Evolutionary conservation across 1,140 invertebrate genomes (phyloP).

Genomic region (Euura saliciscinereae): DNA sequence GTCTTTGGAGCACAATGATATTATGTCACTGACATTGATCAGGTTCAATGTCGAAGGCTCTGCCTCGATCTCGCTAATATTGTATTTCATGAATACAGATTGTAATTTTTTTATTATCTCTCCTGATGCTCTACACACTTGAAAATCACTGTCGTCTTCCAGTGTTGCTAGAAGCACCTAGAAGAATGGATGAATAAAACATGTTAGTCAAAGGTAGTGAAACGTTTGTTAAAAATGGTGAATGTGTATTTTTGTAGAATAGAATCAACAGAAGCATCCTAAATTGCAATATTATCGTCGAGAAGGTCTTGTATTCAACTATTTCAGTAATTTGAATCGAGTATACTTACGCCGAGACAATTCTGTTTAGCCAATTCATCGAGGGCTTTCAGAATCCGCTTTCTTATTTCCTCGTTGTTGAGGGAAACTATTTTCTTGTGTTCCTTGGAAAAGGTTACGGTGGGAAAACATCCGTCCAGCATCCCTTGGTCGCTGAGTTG

Average conservation of each 20-base stretch:
- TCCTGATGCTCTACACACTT: conserved; percentile 69
- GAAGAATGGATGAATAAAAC: not conserved
- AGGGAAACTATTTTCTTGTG: conserved; percentile 76
- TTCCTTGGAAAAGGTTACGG: conserved; percentile 78
- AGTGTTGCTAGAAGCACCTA: conserved; percentile 66
- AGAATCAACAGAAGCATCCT: conserved; percentile 9
- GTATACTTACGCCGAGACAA: conserved; percentile 65
- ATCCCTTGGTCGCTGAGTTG: conserved; percentile 76
- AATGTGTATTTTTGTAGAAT: conserved; percentile 10
- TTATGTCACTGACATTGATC: too few species aligned
- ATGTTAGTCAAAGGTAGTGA: not conserved
- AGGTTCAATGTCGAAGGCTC: too few species aligned
- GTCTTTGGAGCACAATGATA: too few species aligned
- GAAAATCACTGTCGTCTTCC: conserved; percentile 73
- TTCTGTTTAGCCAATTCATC: conserved; percentile 68
- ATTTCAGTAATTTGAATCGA: not conserved
- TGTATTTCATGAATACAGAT: conserved; percentile 65
- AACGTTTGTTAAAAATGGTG: not conserved
- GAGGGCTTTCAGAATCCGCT: conserved; percentile 69
- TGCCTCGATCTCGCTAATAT: conserved; percentile 50
- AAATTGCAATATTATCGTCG: conserved; percentile 1
- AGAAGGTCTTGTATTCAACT: not conserved
- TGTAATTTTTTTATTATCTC: conserved; percentile 64
- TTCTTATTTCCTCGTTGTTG: conserved; percentile 70
- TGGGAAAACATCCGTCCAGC: conserved; percentile 78